A percentile compares a stretch with the other conserved stretches of the same genome.
Evolutionary conservation across 2,888 invertebrate species (phyloP).

Genomic region (Tachina grossa): DNA sequence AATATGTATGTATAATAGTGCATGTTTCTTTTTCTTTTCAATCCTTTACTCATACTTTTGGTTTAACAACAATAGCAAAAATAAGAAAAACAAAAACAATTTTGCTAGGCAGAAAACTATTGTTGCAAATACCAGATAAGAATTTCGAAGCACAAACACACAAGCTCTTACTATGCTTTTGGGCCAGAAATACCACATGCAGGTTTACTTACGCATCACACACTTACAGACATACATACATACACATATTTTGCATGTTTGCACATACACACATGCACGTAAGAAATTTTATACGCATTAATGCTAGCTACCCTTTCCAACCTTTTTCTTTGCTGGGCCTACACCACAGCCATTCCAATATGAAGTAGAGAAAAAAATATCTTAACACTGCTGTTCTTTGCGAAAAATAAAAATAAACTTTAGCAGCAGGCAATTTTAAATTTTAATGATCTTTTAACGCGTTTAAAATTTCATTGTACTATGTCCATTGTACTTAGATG

Average conservation of each 20-base stretch:
- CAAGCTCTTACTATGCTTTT: constrained; percentile 7
- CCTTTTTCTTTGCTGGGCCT: constrained; percentile 25
- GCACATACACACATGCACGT: not conserved
- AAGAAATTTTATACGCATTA: constrained; percentile 23
- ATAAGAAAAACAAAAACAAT: not conserved
- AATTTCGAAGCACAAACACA: constrained; percentile 50
- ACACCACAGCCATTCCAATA: constrained; percentile 25
- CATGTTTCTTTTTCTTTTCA: constrained; percentile 45
- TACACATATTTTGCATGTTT: not conserved
- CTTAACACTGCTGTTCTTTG: constrained; percentile 51
- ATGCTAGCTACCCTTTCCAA: constrained; percentile 40
- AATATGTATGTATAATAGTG: constrained; percentile 17
- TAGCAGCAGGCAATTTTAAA: constrained; percentile 47
- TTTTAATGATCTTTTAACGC: constrained; percentile 52
- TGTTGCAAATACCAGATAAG: constrained; percentile 63
- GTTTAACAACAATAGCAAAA: constrained; percentile 25
- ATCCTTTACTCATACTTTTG: constrained; percentile 41
- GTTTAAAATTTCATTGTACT: not conserved
- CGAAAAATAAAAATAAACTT: constrained; percentile 5
- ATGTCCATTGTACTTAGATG: not conserved
- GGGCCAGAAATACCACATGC: constrained; percentile 42
- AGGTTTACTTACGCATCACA: not conserved
- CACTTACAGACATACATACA: not conserved
- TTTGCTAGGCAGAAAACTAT: constrained; percentile 60
- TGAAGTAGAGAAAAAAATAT: constrained; percentile 37